Base-by-base conservation (phyloP, 2,888 invertebrate genomes). In the Lasioglossum marginatum region DNA sequence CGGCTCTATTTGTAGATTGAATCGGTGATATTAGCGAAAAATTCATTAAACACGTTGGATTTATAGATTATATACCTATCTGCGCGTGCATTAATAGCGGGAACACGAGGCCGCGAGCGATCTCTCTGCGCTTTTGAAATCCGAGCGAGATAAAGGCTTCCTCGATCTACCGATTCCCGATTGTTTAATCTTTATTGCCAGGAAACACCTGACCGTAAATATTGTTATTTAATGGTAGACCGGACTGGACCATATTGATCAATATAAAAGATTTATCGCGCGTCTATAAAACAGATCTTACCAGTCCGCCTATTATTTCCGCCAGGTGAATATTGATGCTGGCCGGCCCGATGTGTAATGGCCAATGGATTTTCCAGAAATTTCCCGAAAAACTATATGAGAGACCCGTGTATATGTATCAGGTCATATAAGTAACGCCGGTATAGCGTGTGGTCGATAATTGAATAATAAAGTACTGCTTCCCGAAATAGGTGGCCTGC, bases 11-110 rank as follows among this genome's bases (percentile, higher is more conserved):
- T 89, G 87, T 84, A 92, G 89, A 92, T 92, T 90, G 90, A 92
- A 93, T 90, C 80, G 91, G 85, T 80, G 91, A 92, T 92, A 90
- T 93, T 89, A 87, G 87, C 90, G 88, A 90, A 92, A 93, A 93
- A 92, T 92, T 91, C 90, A 93, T 92, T 92, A 91, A 92, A 91
- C 87, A 87, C 87, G 82, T 77, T 82, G 82, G 88, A 89, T 91
- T 91, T 91, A 91, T 91, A 91, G 88, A 91, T 91, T 89, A 91
- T 91, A 85, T 81, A 85, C 75, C 81, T 74, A 63, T 27, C 63
- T 31, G 63, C 27, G 76, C 40, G 71, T 52, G 85, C 82, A 87
- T 85, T 87, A 89, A 90, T 87, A 85, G 76, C 83, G 43, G 37
- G 43, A 31, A 43, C 27, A 66, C 74, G 57, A 34, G 37, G 8